Conservation (phyloP, 2,797 vertebrate species). For the Danio jaintianensis region DNA sequence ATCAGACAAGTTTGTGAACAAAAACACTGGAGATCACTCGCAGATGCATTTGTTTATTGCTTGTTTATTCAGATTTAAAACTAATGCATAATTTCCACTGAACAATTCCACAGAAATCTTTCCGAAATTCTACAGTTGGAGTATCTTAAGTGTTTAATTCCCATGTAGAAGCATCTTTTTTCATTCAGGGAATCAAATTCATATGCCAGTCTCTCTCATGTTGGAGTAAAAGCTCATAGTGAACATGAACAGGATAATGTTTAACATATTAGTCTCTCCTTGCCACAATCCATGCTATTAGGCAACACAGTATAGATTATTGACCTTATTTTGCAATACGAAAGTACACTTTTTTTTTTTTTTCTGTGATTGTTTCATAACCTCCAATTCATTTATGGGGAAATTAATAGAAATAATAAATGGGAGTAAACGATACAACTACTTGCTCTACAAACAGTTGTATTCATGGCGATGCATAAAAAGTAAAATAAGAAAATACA, state of each 20-base stretch:
- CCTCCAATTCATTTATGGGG: too few relatives aligned
- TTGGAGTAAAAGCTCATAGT: background rate
- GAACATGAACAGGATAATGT: background rate
- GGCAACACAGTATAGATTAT: background rate
- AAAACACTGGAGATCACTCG: background rate
- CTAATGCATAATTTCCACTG: background rate
- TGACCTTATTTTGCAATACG: too few relatives aligned
- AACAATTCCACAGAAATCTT: background rate
- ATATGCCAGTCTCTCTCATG: background rate
- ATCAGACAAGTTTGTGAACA: background rate
- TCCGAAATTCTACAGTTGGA: background rate
- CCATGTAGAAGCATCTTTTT: background rate
- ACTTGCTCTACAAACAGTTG: too few relatives aligned
- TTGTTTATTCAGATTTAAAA: background rate
- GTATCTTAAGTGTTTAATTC: background rate
- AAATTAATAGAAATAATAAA: too few relatives aligned
- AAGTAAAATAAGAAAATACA: too few relatives aligned
- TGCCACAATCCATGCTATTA: background rate
- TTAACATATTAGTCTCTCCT: background rate
- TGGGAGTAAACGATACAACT: too few relatives aligned
- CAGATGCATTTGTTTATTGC: background rate
- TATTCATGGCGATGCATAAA: too few relatives aligned
- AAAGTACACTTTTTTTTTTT: too few relatives aligned
- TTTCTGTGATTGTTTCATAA: too few relatives aligned
- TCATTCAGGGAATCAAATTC: background rate